A percentile compares a stretch with the other conserved stretches of the same genome.
phyloP scores from a whole-genome alignment of 2,113 vertebrate genomes.

The Esox niger region DNA sequence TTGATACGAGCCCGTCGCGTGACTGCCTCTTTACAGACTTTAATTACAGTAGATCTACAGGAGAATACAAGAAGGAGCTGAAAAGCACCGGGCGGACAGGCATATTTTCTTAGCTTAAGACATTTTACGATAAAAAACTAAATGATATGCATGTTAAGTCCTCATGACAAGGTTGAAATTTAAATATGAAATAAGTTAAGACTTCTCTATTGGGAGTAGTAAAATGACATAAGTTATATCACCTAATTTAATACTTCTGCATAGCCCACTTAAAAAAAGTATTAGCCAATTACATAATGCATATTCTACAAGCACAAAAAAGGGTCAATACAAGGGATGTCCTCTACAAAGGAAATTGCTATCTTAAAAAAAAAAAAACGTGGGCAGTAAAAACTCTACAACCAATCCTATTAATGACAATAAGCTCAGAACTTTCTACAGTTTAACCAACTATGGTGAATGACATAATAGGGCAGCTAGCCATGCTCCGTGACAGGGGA shows the following conservation, averaged over 20 bases:
- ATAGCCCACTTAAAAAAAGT: background rate
- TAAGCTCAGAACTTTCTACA: background rate
- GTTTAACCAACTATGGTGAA: too few relatives aligned
- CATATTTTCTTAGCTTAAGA: background rate
- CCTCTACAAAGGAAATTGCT: background rate
- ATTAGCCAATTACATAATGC: background rate
- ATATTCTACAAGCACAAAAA: too few relatives aligned
- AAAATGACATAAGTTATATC: background rate
- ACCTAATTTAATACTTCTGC: background rate
- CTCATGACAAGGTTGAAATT: background rate
- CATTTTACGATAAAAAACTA: background rate
- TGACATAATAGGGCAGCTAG: too few relatives aligned
- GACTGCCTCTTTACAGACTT: constrained; percentile 55
- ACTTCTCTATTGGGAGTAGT: too few relatives aligned
- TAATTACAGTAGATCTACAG: constrained; percentile 36
- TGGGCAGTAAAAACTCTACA: background rate
- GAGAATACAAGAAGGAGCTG: background rate
- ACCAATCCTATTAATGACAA: background rate
- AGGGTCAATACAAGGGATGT: background rate
- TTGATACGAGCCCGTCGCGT: constrained; percentile 58
- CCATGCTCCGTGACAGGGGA: too few relatives aligned
- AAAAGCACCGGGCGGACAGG: too few relatives aligned
- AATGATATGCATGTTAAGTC: background rate
- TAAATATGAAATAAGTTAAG: background rate
- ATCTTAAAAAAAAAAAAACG: background rate